Base-by-base conservation (phyloP, 2,888 invertebrate genomes). In the Coenonympha glycerion region DNA sequence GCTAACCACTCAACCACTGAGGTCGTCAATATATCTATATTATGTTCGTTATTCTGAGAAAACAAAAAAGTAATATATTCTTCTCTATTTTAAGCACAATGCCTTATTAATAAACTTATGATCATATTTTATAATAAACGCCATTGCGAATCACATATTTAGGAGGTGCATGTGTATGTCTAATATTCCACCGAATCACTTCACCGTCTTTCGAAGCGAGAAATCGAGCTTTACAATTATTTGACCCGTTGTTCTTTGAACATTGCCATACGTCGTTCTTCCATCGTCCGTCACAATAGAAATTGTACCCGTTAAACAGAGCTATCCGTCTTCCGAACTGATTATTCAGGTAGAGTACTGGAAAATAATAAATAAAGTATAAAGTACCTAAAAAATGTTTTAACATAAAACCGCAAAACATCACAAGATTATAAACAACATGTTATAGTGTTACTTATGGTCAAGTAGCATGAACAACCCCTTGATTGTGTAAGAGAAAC, bases 281-380 rank as follows among this genome's bases (percentile, higher is more conserved):
- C 34, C 34, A 24, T 13, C 44, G 42, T 9, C 49, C 47, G 3
- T 49, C 34, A 5, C 46, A 48, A 33, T 57, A 60, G 44, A 54
- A 63, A 6, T 56, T 59, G 26, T 57, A 58, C 0, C 61, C 61
- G n/a, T 55, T 37, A 2, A 61, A 28, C 0, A 58, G 37, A 5
- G 59, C 59, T 28, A 57, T 48, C 4, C 53, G 52, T 13, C 59
- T 61, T 3, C 62, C 62, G 1, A 52, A 31, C 5, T 36, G 16
- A 24, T 59, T 61, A 19, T 39, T 39, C n/a, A 56, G 57, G 33
- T 50, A 56, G n/a, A 40, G 47, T 8, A 59, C 62, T 63, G 56
- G 30, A 56, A 58, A 11, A 42, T 9, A 8, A 28, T n/a, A 26
- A 26, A 26, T n/a, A 26, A n/a, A n/a, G n/a, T n/a, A n/a, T n/a